Evolutionary conservation across 1,140 invertebrate species (phyloP).

Genomic region (Hyposmocoma kahamanoa): DNA sequence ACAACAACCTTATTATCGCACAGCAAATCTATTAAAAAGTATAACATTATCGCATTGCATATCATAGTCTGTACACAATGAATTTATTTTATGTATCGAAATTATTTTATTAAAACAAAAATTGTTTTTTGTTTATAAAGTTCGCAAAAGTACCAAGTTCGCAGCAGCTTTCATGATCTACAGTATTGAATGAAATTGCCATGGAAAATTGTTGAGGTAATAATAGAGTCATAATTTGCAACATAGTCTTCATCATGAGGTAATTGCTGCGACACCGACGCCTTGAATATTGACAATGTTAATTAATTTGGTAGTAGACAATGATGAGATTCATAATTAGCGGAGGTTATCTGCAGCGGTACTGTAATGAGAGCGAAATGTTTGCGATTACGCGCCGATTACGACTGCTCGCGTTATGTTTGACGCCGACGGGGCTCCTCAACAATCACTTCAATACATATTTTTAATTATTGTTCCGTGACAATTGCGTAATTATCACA

Average conservation of each 20-base stretch:
- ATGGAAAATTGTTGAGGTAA: constrained; percentile 2
- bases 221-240: constrained; percentile 22
- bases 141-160: constrained; percentile 26
- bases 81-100: too few relatives aligned
- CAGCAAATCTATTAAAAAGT: constrained; percentile 32
- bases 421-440: neutral
- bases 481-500: constrained; percentile 34
- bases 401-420: neutral
- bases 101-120: too few relatives aligned
- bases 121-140: too few relatives aligned
- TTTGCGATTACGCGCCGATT: neutral
- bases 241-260: constrained; percentile 25
- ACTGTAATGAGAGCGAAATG: constrained; percentile 4
- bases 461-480: constrained; percentile 23
- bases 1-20: constrained; percentile 48
- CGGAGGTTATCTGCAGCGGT: constrained; percentile 20
- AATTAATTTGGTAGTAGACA: constrained; percentile 39
- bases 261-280: constrained; percentile 31
- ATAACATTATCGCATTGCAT: constrained; percentile 42
- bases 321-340: constrained; percentile 41
- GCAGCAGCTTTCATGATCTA: constrained; percentile 10
- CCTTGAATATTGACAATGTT: constrained; percentile 60
- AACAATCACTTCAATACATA: constrained; percentile 26
- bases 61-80: constrained; percentile 6
- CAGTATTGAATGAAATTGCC: neutral